Base-by-base conservation (phyloP, 2,888 invertebrate species). In the Morinoia aosen region DNA sequence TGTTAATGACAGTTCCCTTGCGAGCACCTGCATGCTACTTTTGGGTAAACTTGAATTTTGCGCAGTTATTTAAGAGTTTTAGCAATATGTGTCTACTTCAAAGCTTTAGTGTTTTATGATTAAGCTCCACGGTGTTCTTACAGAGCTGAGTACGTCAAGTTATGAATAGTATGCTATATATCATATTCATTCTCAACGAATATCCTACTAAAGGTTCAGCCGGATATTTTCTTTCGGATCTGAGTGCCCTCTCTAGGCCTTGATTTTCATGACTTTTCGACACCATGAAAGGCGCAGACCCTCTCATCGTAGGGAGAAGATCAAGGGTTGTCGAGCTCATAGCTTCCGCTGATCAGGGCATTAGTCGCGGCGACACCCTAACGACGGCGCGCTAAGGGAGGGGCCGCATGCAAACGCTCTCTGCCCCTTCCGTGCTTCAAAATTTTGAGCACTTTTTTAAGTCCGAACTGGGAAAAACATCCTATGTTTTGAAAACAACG, bases 211-310 rank as follows among this genome's bases (percentile, higher is more conserved):
- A 76, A 76, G 25, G 25, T 76, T 76, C 8, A 16, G 19, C 33
- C 0, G 33, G 33, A 76, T 76, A 76, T 14, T 76, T 76, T 76
- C 76, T 76, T 76, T 76, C 25, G 76, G 76, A 76, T 76, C 76
- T 7, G 19, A 76, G 76, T 76, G 76, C 76, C 33, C 76, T 76
- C 76, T 76, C 76, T 10, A 76, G 76, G 76, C 33, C 76, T 76
- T 76, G 76, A 76, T 76, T 76, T 76, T 76, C 33, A 76, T 33
- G 76, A 76, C 76, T 76, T 76, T 76, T 76, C 76, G 76, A 76
- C 76, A 76, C 76, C 76, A 76, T 76, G 76, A 76, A 76, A 76
- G 76, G 76, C 76, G 76, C 76, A 76, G 76, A 76, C 76, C 76
- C 76, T 76, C 76, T 76, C 76, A 76, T 76, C 76, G 76, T 76